A percentile compares a stretch with the other conserved stretches of the same genome.
phyloP scores from a whole-genome alignment of 2,797 vertebrate genomes.

The Austrolebias charrua region DNA sequence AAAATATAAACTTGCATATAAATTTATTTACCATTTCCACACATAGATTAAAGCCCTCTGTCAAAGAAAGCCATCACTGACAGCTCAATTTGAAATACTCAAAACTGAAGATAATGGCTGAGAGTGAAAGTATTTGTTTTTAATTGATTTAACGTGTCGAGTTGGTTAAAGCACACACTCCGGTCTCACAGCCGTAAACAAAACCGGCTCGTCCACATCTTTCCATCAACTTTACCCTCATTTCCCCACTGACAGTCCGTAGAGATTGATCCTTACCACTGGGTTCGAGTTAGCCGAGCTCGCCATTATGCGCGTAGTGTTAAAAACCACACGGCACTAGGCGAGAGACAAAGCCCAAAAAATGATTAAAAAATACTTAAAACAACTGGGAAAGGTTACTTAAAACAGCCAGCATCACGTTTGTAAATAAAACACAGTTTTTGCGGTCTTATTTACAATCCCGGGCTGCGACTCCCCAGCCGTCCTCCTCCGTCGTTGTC shows the following conservation, averaged over 20 bases:
- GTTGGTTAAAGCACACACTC: conserved; percentile 51
- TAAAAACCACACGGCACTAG: conserved; percentile 75
- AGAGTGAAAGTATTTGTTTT: conserved; percentile 45
- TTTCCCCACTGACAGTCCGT: conserved; percentile 77
- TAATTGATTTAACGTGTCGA: conserved; percentile 57
- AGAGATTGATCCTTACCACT: conserved; percentile 93
- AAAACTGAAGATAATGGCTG: conserved; percentile 71
- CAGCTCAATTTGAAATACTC: conserved; percentile 17
- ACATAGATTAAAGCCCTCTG: no score
- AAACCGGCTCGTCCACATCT: conserved; percentile 52
- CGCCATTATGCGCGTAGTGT: conserved; percentile 91
- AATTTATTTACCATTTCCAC: neutral
- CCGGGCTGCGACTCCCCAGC: conserved; percentile 87
- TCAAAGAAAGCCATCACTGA: neutral
- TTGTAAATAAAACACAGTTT: conserved; percentile 83
- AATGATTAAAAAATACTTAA: conserved; percentile 79
- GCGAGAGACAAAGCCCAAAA: conserved; percentile 80
- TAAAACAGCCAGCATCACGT: conserved; percentile 79
- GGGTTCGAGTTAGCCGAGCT: conserved; percentile 94
- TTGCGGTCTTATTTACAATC: conserved; percentile 81
- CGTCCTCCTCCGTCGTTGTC: conserved; percentile 88
- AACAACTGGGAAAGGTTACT: conserved; percentile 72
- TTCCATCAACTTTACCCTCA: conserved; percentile 67
- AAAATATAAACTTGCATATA: neutral
- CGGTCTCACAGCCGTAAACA: conserved; percentile 38